Conservation (phyloP, 2,797 vertebrate genomes). For the Tokudaia muenninki region DNA sequence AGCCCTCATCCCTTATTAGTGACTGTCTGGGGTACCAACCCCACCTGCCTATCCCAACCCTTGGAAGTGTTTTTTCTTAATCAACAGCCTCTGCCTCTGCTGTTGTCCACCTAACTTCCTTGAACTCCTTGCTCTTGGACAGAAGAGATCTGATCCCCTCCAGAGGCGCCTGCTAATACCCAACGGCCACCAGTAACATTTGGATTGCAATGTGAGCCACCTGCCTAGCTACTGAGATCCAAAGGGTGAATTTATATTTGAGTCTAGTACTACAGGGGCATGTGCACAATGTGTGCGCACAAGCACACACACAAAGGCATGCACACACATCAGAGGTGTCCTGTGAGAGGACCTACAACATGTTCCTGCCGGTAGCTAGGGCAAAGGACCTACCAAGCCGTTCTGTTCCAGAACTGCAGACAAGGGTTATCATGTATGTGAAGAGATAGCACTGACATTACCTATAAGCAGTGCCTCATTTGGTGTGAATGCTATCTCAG, state of each 20-base stretch:
- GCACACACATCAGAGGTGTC: neutral
- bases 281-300: no score
- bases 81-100: no score
- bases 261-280: neutral
- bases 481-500: neutral
- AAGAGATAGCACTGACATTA: fast-evolving
- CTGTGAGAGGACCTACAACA: neutral
- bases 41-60: neutral
- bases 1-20: neutral
- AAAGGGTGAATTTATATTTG: neutral
- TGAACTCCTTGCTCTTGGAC: neutral
- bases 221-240: neutral
- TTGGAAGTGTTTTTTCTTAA: neutral
- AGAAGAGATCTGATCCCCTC: neutral
- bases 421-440: fast-evolving
- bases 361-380: neutral
- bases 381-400: neutral
- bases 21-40: no score
- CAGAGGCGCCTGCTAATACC: neutral
- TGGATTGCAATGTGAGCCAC: neutral
- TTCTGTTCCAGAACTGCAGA: neutral
- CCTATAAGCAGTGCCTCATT: neutral
- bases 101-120: neutral
- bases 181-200: neutral
- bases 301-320: neutral